phyloP scores from a whole-genome alignment of 2,888 invertebrate genomes.

The Acrobasis consociella region DNA sequence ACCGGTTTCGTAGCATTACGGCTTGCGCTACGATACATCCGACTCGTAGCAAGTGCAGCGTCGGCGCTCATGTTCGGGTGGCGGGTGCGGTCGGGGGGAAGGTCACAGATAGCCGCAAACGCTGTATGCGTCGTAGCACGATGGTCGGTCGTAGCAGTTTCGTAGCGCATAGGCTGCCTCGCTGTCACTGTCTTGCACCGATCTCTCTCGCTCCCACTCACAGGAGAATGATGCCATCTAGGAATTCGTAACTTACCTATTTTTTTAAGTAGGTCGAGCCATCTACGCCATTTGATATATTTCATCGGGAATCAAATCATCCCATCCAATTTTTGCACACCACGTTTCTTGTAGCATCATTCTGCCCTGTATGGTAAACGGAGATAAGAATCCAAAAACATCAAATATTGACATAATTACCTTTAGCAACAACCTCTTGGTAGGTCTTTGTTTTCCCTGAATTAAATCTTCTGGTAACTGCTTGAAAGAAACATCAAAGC shows the following conservation, averaged over 20 bases:
- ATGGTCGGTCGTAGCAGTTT: neutral
- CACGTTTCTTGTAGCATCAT: conserved; percentile 12
- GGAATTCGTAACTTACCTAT: conserved; percentile 18
- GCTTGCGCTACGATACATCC: neutral
- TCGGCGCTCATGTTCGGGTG: neutral
- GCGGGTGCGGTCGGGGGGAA: too few relatives aligned
- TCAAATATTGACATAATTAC: too few relatives aligned
- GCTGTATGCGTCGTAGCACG: too few relatives aligned
- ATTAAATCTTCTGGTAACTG: conserved; percentile 3
- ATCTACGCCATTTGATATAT: conserved; percentile 25
- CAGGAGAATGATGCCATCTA: conserved; percentile 1
- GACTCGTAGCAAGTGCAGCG: neutral
- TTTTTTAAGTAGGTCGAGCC: conserved; percentile 18
- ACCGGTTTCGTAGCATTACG: neutral
- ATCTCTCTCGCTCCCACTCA: conserved; percentile 27
- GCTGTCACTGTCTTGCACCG: conserved; percentile 26
- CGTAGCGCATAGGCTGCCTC: conserved; percentile 26
- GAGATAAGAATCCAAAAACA: too few relatives aligned
- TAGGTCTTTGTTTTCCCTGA: conserved; percentile 14
- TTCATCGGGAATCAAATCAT: neutral
- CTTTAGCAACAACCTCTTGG: conserved; percentile 2
- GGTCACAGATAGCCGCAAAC: conserved; percentile 18
- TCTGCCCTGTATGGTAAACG: conserved; percentile 9
- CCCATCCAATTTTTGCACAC: neutral
- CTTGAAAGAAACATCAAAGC: conserved; percentile 20